Evolutionary conservation across 2,888 invertebrate species (phyloP).

Genomic region (Eristalinus sepulchralis): DNA sequence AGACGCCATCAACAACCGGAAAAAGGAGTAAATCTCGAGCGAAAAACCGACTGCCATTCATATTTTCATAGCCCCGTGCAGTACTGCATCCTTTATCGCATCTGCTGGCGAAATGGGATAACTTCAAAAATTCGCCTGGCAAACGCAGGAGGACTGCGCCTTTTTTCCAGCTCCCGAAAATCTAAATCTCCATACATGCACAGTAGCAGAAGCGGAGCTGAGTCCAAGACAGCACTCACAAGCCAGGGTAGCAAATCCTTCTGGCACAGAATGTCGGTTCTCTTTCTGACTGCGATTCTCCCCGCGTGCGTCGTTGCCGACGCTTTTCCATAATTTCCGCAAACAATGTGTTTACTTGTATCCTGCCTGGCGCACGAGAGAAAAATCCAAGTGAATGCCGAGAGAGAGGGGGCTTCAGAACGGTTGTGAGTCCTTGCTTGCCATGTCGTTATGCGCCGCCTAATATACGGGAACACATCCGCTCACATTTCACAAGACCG

Average conservation of each 20-base stretch:
- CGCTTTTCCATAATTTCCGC: conserved; percentile 32
- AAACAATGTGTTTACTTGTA: conserved; percentile 56
- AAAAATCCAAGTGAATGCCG: not conserved
- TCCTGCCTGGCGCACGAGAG: not conserved
- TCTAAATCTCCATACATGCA: not conserved
- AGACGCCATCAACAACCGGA: conserved; percentile 54
- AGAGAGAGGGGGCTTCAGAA: not conserved
- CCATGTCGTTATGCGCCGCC: conserved; percentile 58
- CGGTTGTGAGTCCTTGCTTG: conserved; percentile 21
- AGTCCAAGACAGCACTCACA: conserved; percentile 10
- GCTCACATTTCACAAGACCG: conserved; percentile 3
- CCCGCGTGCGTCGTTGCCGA: not conserved
- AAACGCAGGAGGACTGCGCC: conserved; percentile 36
- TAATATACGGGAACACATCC: conserved; percentile 45
- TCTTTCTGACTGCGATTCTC: conserved; percentile 1
- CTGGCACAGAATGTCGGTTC: conserved; percentile 53
- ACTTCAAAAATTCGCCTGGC: conserved; percentile 56
- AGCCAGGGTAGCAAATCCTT: conserved; percentile 59
- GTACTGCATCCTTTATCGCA: conserved; percentile 38
- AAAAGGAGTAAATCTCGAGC: conserved; percentile 59
- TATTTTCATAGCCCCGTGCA: conserved; percentile 53
- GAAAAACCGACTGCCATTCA: conserved; percentile 53
- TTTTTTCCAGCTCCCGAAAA: not conserved
- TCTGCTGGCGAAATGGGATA: conserved; percentile 53
- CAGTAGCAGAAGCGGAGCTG: not conserved